phyloP scores from a whole-genome alignment of 92 coral and sea anemone genomes.

The Diadumene lineata region DNA sequence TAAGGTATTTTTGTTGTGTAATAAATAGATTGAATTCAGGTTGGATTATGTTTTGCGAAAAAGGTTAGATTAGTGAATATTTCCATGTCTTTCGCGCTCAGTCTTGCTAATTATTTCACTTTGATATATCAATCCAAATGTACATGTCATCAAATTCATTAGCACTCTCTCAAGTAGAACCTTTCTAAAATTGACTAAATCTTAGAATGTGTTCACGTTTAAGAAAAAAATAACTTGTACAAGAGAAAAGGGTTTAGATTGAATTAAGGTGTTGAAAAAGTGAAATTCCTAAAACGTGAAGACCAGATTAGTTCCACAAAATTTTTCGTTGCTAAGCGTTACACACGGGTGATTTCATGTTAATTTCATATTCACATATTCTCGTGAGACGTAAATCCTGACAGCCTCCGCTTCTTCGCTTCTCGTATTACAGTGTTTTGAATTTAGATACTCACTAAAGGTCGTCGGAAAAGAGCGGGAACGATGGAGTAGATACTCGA shows the following conservation, averaged over 20 bases:
- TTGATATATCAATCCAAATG: neutral
- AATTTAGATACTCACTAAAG: constrained; percentile 2
- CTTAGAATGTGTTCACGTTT: too few relatives aligned
- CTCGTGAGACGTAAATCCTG: constrained; percentile 5
- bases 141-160: neutral
- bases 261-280: neutral
- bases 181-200: too few relatives aligned
- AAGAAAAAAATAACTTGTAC: too few relatives aligned
- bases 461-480: constrained; percentile 34
- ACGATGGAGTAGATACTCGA: constrained; percentile 12
- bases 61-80: neutral
- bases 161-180: neutral
- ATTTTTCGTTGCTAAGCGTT: constrained; percentile 30
- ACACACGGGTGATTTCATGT: neutral
- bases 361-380: constrained; percentile 18
- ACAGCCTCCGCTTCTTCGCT: neutral
- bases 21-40: neutral
- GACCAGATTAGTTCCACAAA: neutral
- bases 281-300: neutral
- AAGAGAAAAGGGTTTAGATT: neutral
- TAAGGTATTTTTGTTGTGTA: too few relatives aligned
- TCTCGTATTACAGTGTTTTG: constrained; percentile 40
- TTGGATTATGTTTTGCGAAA: neutral
- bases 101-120: neutral
- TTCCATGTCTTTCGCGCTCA: neutral